Base-by-base conservation (phyloP, 2,797 vertebrate genomes). In the Enteromius argenteus region DNA sequence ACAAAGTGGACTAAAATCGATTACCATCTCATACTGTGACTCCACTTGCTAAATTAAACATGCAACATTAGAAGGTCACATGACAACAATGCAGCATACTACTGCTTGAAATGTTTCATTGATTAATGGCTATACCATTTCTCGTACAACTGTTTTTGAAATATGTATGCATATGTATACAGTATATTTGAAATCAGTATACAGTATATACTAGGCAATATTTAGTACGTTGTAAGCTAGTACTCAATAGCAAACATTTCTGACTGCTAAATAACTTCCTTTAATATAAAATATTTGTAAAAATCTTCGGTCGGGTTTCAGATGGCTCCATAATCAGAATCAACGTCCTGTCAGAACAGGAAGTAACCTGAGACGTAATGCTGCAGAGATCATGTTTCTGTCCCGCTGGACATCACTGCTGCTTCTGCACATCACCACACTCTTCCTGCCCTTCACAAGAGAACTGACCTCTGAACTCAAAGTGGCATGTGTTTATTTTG, bases 371-470 rank as follows among this genome's bases (percentile, higher is more conserved):
- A 84, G 66, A 32, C 15, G 10, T 42, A 21, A 76, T 49, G 83
- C 39, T 82, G 56, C 49, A 74, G 72, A 77, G 74, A 78, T 84
- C 75, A 81, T 80, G 23, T 5, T 58, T 23, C 80, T 73, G 77
- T 64, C 0, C 53, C 4, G 11, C 42, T 74, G 30, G 30, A 64
- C 27, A 4, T 44, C 67, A 37, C 46, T 58, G 67, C 35, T 23
- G 53, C 8, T 62, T 62, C 71, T 75, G 80, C 75, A 67, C 62
- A 66, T 79, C 60, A 79, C 17, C 27, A 8, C 3, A 79, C 62
- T 69, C 62, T 56, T 83, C 49, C 64, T 83, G 81, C 58, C 62
- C 64, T 76, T 83, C 32, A 69, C 23, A 74, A 68, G 11, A 9
- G 5, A 11, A 76, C 35, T 56, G 58, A 76, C 35, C 62, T 53